Percentiles rank a stretch among this genome's conserved stretches.
phyloP scores from a whole-genome alignment of 2,113 vertebrate genomes.

The Hystrix cristata region DNA sequence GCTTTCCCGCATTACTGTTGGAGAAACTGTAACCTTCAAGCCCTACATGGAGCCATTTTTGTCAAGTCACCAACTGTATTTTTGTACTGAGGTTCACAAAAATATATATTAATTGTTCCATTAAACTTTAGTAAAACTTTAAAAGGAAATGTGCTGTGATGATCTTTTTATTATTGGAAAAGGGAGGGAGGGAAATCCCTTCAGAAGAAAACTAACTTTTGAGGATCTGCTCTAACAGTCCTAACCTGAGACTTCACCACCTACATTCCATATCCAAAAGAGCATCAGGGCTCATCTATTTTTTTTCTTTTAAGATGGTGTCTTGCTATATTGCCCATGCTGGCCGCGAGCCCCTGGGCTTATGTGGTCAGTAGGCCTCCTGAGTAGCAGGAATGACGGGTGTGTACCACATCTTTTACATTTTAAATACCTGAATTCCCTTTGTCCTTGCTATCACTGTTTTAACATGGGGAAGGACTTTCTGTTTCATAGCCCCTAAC shows the following conservation, averaged over 20 bases:
- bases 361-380: neutral
- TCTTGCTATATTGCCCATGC: neutral
- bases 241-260: neutral
- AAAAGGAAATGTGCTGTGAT: conserved; percentile 67
- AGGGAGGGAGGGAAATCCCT: neutral
- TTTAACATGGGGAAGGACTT: neutral
- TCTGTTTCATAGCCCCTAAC: neutral
- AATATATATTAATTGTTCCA: conserved; percentile 76
- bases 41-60: conserved; percentile 81
- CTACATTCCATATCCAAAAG: neutral
- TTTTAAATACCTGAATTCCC: neutral
- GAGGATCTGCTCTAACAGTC: neutral
- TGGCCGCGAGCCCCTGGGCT: neutral
- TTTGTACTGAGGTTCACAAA: conserved; percentile 88
- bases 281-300: neutral
- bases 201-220: conserved; percentile 12
- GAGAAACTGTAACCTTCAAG: conserved; percentile 65
- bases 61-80: conserved; percentile 90
- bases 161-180: conserved; percentile 56
- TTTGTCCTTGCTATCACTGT: neutral
- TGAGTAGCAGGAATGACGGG: neutral
- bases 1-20: conserved; percentile 40
- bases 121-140: conserved; percentile 87
- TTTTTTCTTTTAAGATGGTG: neutral
- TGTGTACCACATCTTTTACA: neutral